Conservation (phyloP, 2,888 invertebrate species). For the Orthonevra nobilis region DNA sequence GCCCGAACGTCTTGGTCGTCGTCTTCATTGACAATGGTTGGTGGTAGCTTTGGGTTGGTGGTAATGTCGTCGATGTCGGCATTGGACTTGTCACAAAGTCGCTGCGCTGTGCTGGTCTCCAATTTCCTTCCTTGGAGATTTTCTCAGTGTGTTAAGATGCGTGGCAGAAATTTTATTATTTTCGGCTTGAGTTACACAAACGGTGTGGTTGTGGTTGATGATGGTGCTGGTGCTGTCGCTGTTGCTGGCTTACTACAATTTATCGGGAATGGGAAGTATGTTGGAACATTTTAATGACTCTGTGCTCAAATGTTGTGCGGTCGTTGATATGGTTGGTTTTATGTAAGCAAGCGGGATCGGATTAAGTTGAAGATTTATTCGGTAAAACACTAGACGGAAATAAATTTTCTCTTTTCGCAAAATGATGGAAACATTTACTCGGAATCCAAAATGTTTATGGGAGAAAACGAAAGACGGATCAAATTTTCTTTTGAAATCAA, state of each 20-base stretch:
- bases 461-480: background rate
- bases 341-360: conserved; percentile 40
- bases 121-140: conserved; percentile 58
- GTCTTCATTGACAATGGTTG: conserved; percentile 47
- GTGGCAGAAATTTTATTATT: conserved; percentile 67
- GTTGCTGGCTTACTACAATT: conserved; percentile 48
- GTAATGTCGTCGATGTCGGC: conserved; percentile 45
- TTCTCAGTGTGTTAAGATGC: conserved; percentile 55
- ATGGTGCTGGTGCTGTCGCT: background rate
- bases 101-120: conserved; percentile 65
- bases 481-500: too few relatives aligned
- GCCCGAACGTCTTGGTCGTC: conserved; percentile 20
- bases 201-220: conserved; percentile 42
- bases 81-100: conserved; percentile 65
- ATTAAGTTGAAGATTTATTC: conserved; percentile 44
- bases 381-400: conserved; percentile 15
- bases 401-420: conserved; percentile 22
- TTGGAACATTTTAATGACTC: conserved; percentile 63
- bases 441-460: too few relatives aligned
- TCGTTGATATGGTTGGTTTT: conserved; percentile 51
- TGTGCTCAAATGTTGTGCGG: conserved; percentile 59
- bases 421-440: conserved; percentile 19
- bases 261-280: conserved; percentile 59
- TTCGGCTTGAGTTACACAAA: conserved; percentile 64
- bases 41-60: conserved; percentile 18